phyloP scores from a whole-genome alignment of 2,113 vertebrate species.

The Halcyon malimbica region DNA sequence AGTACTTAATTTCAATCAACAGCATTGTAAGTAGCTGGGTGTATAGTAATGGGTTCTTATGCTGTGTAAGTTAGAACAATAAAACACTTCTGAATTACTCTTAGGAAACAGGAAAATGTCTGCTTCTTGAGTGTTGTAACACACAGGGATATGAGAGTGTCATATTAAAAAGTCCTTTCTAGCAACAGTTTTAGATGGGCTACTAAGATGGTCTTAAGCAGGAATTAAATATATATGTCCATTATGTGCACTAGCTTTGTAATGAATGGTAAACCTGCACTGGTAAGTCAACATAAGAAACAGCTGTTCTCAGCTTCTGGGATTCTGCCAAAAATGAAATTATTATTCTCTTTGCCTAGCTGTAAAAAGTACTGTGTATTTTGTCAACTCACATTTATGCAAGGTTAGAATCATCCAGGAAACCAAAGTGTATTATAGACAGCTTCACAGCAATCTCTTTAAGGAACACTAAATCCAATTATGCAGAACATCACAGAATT shows the following conservation, averaged over 20 bases:
- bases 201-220: conserved; percentile 44
- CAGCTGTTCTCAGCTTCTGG: conserved; percentile 33
- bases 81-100: conserved; percentile 23
- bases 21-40: background rate
- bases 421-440: conserved; percentile 5
- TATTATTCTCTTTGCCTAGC: conserved; percentile 36
- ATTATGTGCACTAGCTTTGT: conserved; percentile 27
- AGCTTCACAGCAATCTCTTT: conserved; percentile 49
- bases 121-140: conserved; percentile 25
- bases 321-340: conserved; percentile 49
- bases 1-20: conserved; percentile 41
- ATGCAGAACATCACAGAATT: conserved; percentile 30
- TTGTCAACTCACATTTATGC: conserved; percentile 64
- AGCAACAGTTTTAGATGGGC: conserved; percentile 38
- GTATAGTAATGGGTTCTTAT: conserved; percentile 44
- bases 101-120: conserved; percentile 11
- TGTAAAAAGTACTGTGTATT: conserved; percentile 37
- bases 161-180: conserved; percentile 18
- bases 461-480: conserved; percentile 56
- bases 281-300: conserved; percentile 63
- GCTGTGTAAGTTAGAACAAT: conserved; percentile 23
- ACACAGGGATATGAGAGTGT: background rate
- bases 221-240: conserved; percentile 43
- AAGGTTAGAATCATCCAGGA: conserved; percentile 52
- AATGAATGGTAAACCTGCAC: conserved; percentile 17